These are phyloP conservation scores for Lutraria rhynchaena DNA, from an alignment of 1,140 invertebrate genomes.

Conservation along the genomic window DNA sequence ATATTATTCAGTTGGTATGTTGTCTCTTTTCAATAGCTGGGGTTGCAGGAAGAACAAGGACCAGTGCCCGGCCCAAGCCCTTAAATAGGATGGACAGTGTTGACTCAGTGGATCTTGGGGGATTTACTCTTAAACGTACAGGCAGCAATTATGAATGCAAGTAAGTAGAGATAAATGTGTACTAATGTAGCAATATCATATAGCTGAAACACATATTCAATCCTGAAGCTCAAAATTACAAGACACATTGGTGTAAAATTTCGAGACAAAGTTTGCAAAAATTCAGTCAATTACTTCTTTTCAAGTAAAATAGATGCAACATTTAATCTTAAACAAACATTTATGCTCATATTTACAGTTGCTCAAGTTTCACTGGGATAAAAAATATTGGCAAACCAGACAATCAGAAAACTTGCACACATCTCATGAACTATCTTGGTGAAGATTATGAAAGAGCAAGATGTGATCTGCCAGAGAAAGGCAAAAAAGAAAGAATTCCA, in stretches of 20 bases:
- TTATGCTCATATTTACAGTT: slow-evolving; percentile 7
- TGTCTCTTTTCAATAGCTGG: slow-evolving; percentile 37
- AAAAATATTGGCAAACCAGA: slow-evolving; percentile 65
- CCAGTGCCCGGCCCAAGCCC: slow-evolving; percentile 61
- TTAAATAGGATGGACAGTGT: slow-evolving; percentile 69
- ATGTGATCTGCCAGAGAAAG: slow-evolving; percentile 59
- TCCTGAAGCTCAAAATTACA: too few species aligned
- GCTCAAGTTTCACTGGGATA: slow-evolving; percentile 72
- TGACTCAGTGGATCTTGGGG: slow-evolving; percentile 65
- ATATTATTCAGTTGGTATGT: too few species aligned
- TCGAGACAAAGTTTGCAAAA: too few species aligned
- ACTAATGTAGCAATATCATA: too few species aligned
- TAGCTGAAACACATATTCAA: too few species aligned
- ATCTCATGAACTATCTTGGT: slow-evolving; percentile 75
- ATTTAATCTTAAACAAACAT: too few species aligned
- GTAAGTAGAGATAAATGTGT: too few species aligned
- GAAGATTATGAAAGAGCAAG: slow-evolving; percentile 73
- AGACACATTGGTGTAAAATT: too few species aligned
- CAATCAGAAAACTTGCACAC: slow-evolving; percentile 77
- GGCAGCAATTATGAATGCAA: slow-evolving; percentile 75
- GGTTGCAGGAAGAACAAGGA: slow-evolving; percentile 46
- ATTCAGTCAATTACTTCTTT: too few species aligned
- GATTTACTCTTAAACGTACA: slow-evolving; percentile 69
- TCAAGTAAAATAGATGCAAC: too few species aligned
- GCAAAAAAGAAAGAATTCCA: slow-evolving; percentile 64